Evolutionary conservation across 1,140 invertebrate genomes (phyloP).

Genomic region (Drosophila mayri): DNA sequence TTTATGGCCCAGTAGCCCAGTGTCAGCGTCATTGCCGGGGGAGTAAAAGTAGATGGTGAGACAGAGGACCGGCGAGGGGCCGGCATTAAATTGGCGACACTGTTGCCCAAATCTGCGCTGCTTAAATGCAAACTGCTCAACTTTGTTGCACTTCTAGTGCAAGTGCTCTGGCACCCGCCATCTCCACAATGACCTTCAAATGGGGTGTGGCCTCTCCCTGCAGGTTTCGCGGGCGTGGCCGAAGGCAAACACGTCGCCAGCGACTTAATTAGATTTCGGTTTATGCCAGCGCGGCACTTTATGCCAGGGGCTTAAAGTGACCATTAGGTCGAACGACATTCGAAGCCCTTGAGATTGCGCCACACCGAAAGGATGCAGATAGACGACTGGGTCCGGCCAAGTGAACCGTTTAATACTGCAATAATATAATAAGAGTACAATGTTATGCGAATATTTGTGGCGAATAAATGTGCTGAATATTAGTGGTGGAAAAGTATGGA

Average conservation of each 20-base stretch:
- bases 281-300: constrained; percentile 57
- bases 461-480: not conserved
- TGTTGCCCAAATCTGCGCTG: constrained; percentile 76
- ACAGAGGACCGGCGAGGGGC: constrained; percentile 1
- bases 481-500: not conserved
- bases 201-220: constrained; percentile 32
- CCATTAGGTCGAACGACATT: constrained; percentile 43
- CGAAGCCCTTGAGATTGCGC: constrained; percentile 39
- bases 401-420: constrained; percentile 21
- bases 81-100: constrained; percentile 71
- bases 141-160: constrained; percentile 65
- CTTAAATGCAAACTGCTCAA: constrained; percentile 73
- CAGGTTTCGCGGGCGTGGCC: constrained; percentile 15
- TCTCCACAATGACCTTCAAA: constrained; percentile 66
- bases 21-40: constrained; percentile 32
- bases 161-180: not conserved
- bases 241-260: constrained; percentile 39
- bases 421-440: constrained; percentile 35
- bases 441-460: constrained; percentile 10
- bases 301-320: constrained; percentile 47
- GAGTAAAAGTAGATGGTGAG: not conserved
- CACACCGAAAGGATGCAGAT: constrained; percentile 3
- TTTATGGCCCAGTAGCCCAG: constrained; percentile 57
- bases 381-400: constrained; percentile 1
- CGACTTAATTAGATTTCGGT: constrained; percentile 68